Conservation (phyloP, 2,888 invertebrate species). For the Calameuta pallipes region DNA sequence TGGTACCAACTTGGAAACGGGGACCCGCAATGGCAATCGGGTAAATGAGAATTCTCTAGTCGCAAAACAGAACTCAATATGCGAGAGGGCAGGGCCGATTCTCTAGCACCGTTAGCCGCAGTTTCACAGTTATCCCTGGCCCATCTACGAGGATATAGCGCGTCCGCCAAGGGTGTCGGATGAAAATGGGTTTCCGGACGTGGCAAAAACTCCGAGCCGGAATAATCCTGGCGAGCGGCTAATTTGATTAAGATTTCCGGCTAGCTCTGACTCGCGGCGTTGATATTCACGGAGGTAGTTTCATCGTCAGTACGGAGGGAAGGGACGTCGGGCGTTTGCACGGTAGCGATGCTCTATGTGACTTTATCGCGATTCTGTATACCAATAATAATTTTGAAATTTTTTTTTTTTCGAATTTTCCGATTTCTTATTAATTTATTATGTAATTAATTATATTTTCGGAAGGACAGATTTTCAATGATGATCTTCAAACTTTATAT, state of each 20-base stretch:
- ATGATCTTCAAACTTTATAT: too few relatives aligned
- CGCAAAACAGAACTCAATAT: conserved; percentile 4
- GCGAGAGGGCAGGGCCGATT: background rate
- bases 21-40: conserved; percentile 29
- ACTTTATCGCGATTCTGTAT: too few relatives aligned
- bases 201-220: conserved; percentile 12
- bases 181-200: conserved; percentile 6
- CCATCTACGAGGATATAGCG: too few relatives aligned
- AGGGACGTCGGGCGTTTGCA: background rate
- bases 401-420: too few relatives aligned
- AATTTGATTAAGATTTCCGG: conserved; percentile 22
- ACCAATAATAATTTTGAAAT: too few relatives aligned
- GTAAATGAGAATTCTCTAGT: conserved; percentile 32
- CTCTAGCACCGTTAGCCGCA: too few relatives aligned
- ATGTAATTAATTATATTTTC: too few relatives aligned
- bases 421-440: too few relatives aligned
- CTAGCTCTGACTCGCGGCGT: background rate
- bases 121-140: too few relatives aligned
- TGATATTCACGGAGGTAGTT: background rate
- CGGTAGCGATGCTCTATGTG: too few relatives aligned
- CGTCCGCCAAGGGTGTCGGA: background rate
- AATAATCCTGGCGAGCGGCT: conserved; percentile 17
- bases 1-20: background rate
- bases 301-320: background rate
- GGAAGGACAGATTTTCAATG: too few relatives aligned